phyloP scores from a whole-genome alignment of 2,113 vertebrate genomes.

The Dasyornis broadbenti region DNA sequence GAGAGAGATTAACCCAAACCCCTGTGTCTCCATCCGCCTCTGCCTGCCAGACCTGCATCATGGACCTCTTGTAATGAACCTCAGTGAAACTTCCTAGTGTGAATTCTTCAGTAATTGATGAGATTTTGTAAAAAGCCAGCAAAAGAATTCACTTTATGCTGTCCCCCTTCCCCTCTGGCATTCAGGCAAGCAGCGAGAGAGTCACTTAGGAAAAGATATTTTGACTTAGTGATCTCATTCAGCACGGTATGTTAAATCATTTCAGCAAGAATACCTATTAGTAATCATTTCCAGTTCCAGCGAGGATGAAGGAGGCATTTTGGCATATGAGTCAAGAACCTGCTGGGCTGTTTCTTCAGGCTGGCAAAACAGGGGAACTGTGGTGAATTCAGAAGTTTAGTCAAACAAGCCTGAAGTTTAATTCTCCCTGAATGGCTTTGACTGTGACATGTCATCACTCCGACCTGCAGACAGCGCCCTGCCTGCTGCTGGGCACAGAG shows the following conservation, averaged over 20 bases:
- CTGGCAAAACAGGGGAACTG: not conserved
- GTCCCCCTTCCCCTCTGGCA: constrained; percentile 3
- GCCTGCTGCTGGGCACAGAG: not conserved
- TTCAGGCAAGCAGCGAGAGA: not conserved
- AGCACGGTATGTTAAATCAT: constrained; percentile 24
- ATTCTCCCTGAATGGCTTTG: constrained; percentile 1
- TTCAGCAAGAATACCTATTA: constrained; percentile 27
- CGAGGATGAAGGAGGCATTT: not conserved
- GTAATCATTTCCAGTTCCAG: constrained; percentile 9
- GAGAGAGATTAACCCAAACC: not conserved
- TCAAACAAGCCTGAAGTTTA: constrained; percentile 11
- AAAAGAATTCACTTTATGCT: not conserved
- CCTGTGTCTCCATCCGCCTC: not conserved
- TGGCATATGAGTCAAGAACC: constrained; percentile 29
- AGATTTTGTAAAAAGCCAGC: constrained; percentile 1
- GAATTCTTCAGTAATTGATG: not conserved
- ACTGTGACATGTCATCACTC: not conserved
- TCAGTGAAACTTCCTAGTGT: not conserved
- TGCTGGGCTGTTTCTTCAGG: constrained; percentile 23
- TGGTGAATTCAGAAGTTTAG: constrained; percentile 6
- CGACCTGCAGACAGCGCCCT: not conserved
- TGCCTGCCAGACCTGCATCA: not conserved
- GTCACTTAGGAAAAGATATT: constrained; percentile 18
- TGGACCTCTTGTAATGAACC: not conserved
- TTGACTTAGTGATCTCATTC: constrained; percentile 51